Evolutionary conservation across 2,888 invertebrate species (phyloP).

Genomic region (Acleris literana): DNA sequence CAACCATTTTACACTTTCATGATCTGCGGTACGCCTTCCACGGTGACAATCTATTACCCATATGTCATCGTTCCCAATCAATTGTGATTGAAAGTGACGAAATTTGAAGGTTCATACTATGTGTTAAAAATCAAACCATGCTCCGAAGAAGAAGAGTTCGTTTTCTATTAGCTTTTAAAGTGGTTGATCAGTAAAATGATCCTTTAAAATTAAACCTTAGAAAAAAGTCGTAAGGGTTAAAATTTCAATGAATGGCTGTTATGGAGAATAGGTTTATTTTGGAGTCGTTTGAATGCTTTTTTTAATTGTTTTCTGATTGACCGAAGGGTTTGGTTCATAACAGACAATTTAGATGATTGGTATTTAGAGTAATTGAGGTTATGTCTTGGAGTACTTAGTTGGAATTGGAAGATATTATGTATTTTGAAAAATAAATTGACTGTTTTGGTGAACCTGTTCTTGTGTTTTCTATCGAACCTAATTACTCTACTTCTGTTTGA

Average conservation of each 20-base stretch:
- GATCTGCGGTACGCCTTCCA: slow-evolving; percentile 39
- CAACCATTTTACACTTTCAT: not conserved
- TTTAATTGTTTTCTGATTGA: slow-evolving; percentile 30
- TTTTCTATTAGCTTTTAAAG: slow-evolving; percentile 10
- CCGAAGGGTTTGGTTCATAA: slow-evolving; percentile 7
- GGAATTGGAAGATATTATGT: no score
- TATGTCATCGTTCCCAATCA: slow-evolving; percentile 35
- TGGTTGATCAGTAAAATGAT: not conserved
- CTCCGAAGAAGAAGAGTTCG: slow-evolving; percentile 9
- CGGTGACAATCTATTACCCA: slow-evolving; percentile 43
- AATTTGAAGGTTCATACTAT: slow-evolving; percentile 29
- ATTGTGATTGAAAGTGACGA: slow-evolving; percentile 42
- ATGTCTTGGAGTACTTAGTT: not conserved
- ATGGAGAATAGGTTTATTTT: slow-evolving; percentile 1
- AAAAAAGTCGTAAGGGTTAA: not conserved
- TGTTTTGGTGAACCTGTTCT: no score
- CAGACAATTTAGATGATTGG: slow-evolving; percentile 9
- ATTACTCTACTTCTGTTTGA: no score
- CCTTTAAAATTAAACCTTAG: slow-evolving; percentile 12
- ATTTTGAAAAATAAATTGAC: no score
- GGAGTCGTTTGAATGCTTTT: slow-evolving; percentile 13
- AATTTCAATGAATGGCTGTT: not conserved
- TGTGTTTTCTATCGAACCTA: no score
- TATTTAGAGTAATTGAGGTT: not conserved
- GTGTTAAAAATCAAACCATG: slow-evolving; percentile 17